Evolutionary conservation across 2,113 vertebrate species (phyloP), one percentile per base, ranked within the genome.

Genomic region (Heterocephalus glaber): DNA sequence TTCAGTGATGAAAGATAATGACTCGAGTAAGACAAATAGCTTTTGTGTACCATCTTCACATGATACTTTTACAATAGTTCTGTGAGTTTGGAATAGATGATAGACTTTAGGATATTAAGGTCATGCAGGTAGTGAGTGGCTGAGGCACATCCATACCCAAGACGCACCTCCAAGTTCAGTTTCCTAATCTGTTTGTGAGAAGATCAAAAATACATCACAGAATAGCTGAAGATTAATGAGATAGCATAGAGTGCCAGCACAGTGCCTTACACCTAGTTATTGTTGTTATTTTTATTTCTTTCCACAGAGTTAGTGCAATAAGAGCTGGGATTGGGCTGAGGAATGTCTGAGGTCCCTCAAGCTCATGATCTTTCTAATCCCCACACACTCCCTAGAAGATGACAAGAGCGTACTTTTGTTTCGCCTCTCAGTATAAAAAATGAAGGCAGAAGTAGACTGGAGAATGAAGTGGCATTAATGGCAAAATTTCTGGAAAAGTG

Each of bases 181-280:
- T 79, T 94, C 60, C 41, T 92, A n/a, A 56, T 52, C 5, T 89
- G 38, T 96, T 94, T 56, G 9, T 56, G 79, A 96, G 38, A 52
- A 60, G 30, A 61, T 65, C 81, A 66, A 85, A 70, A 70, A 81
- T 80, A 17, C 3, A 38, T 47, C 47, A 11, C 9, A 2, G 26
- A 66, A 22, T 14, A 61, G 44, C 70, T 95, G 77, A 65, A 60
- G 54, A 56, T 76, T 2, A 77, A n/a, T 70, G 77, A 60, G 28
- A 85, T n/a, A 20, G 35, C 13, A 0, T 65, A 49, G 72, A 70
- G 9, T 4, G 28, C 10, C 10, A 28, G 72, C 7, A n/a, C 11
- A 11, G 24, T 20, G 33, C 56, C n/a, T 94, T 38, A 47, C 20
- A 66, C 14, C 54, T 83, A 56, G 33, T 58, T 66, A 41, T 11